Conservation (phyloP, 1,140 invertebrate genomes). For the Dendrolimus kikuchii region DNA sequence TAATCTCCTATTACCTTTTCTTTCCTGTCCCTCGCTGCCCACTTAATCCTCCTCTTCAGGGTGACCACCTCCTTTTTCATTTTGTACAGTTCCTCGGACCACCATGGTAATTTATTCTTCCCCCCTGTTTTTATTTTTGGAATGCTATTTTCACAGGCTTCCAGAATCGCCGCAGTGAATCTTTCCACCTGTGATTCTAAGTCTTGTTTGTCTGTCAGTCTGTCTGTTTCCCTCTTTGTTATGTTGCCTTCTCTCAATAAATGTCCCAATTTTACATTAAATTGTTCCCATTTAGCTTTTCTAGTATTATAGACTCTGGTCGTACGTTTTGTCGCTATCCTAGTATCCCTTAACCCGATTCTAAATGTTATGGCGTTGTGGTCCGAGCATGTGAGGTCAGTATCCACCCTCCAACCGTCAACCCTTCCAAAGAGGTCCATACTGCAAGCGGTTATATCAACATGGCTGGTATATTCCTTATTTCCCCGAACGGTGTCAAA, state of each 20-base stretch:
- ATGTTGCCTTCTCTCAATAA: constrained; percentile 1
- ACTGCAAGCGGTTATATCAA: constrained; percentile 11
- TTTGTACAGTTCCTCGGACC: constrained; percentile 7
- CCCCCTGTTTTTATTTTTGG: constrained; percentile 5
- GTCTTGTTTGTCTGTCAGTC: constrained; percentile 8
- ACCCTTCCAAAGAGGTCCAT: constrained; percentile 1
- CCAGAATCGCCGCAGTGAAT: constrained; percentile 3
- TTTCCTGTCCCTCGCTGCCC: constrained; percentile 7
- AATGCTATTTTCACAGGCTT: constrained; percentile 8
- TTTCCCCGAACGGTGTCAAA: constrained; percentile 13
- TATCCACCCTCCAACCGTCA: constrained; percentile 7
- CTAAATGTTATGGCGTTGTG: constrained; percentile 12
- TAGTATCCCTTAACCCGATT: constrained; percentile 2
- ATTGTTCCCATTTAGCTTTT: constrained; percentile 17
- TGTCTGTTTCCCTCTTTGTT: constrained; percentile 2
- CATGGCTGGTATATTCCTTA: constrained; percentile 1
- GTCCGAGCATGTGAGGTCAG: constrained; percentile 8
- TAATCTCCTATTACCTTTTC: constrained; percentile 9
- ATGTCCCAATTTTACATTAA: constrained; percentile 8
- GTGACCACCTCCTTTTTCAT: constrained; percentile 7
- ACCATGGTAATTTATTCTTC: constrained; percentile 13
- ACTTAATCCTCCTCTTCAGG: not conserved
- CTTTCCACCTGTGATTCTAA: constrained; percentile 4
- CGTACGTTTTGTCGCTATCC: constrained; percentile 6
- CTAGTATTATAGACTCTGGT: constrained; percentile 19